Base-by-base conservation (phyloP, 2,797 vertebrate genomes). In the Odontamblyopus lacepedii region DNA sequence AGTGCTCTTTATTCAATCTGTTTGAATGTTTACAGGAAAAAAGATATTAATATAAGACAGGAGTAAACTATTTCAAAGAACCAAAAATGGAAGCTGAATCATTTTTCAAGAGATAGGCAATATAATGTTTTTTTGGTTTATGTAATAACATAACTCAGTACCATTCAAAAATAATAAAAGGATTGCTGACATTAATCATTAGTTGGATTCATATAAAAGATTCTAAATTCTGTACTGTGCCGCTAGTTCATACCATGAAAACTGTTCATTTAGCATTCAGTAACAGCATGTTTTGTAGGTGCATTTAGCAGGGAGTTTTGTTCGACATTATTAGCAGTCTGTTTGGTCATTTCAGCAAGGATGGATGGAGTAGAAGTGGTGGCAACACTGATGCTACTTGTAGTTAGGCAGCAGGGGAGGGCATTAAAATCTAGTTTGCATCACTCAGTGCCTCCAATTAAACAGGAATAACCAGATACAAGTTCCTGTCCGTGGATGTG, bases 391-490 rank as follows among this genome's bases (percentile, higher is more conserved):
- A 86, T 86, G 86, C 83, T 85, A 86, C 88, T 87, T 89, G 91
- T 87, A 89, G 88, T 86, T 76, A 53, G 88, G 90, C 91, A 91
- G 91, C 90, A 88, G 91, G 90, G 88, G 88, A 91, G 89, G 91
- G 86, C 89, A 93, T 93, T 93, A 92, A 92, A 90, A 86, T 78
- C 89, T 89, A 90, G 89, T 91, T 92, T 92, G 91, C 91, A 93
- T 93, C 92, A 94, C 90, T 94, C 92, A 92, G 89, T 78, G 87
- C 87, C 85, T 93, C 92, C 92, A 94, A 93, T 94, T 94, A 93
- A 93, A 94, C 91, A 92, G 83, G 83, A 94, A 93, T 92, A 94
- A 92, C 90, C 88, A 89, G 86, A 91, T 91, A 91, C 88, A 89
- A 91, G 88, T 92, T 92, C 84, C 86, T 89, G 88, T 92, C 91